phyloP scores from a whole-genome alignment of 2,797 vertebrate species.

The Sebastes trivittatus region DNA sequence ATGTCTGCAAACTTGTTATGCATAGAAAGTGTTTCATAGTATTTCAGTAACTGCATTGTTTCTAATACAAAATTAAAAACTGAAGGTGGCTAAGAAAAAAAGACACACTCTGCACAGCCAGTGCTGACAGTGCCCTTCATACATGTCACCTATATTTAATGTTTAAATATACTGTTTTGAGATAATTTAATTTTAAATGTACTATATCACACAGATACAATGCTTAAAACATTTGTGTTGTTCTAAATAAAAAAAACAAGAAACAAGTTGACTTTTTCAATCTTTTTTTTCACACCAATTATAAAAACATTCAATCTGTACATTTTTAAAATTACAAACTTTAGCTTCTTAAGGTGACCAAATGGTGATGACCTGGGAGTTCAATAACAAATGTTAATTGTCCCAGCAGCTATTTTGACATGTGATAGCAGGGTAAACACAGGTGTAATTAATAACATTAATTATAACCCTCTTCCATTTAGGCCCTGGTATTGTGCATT shows the following conservation, averaged over 20 bases:
- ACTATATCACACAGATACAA: constrained; percentile 81
- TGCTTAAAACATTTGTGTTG: constrained; percentile 82
- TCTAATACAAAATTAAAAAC: constrained; percentile 67
- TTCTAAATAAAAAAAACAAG: constrained; percentile 77
- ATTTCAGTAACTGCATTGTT: constrained; percentile 72
- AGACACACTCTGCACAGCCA: constrained; percentile 47
- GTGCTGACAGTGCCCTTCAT: constrained; percentile 64
- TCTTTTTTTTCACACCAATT: constrained; percentile 23
- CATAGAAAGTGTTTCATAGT: constrained; percentile 72
- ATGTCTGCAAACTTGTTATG: constrained; percentile 64
- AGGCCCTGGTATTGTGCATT: background rate
- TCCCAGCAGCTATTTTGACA: background rate
- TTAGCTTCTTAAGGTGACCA: background rate
- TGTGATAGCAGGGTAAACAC: background rate
- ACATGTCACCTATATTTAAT: constrained; percentile 81
- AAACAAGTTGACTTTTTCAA: constrained; percentile 49
- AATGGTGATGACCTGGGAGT: background rate
- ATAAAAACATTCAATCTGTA: background rate
- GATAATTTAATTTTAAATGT: constrained; percentile 86
- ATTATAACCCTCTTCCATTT: background rate
- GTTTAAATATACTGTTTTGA: constrained; percentile 82
- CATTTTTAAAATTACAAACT: background rate
- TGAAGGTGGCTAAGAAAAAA: constrained; percentile 52
- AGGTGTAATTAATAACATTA: background rate
- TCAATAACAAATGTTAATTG: background rate